Evolutionary conservation across 2,113 vertebrate genomes (phyloP).

Genomic region (Baryphthengus martii): DNA sequence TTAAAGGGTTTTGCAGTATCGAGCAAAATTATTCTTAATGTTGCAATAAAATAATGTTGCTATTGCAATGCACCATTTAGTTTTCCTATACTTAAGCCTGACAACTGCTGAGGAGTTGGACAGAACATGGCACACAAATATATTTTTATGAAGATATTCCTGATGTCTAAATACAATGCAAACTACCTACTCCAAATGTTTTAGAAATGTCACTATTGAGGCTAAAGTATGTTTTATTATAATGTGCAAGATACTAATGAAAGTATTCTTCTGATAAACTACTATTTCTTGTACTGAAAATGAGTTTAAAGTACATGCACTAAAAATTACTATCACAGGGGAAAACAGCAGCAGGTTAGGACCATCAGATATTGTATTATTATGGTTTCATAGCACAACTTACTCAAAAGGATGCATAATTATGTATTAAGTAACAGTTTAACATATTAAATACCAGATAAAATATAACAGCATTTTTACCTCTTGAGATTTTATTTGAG

Average conservation of each 20-base stretch:
- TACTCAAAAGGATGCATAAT: not conserved
- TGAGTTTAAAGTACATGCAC: not conserved
- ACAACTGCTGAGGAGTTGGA: not conserved
- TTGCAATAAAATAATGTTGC: not conserved
- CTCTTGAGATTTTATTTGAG: slow-evolving; percentile 82
- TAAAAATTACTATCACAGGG: not conserved
- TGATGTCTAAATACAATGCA: not conserved
- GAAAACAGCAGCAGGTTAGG: not conserved
- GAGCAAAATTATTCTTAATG: not conserved
- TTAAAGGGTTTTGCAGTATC: not conserved
- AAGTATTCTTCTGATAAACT: not conserved
- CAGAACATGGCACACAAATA: not conserved
- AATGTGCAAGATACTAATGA: not conserved
- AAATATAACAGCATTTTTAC: slow-evolving; percentile 70
- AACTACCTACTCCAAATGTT: not conserved
- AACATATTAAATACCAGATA: not conserved
- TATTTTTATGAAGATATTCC: not conserved
- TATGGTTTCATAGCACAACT: not conserved
- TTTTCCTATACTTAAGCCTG: not conserved
- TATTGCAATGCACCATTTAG: not conserved
- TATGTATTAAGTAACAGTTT: not conserved
- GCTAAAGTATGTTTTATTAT: not conserved
- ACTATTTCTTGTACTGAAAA: not conserved
- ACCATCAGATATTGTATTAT: not conserved
- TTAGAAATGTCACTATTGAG: not conserved